Evolutionary conservation across 1,140 invertebrate species (phyloP).

Genomic region (Aricia agestis): DNA sequence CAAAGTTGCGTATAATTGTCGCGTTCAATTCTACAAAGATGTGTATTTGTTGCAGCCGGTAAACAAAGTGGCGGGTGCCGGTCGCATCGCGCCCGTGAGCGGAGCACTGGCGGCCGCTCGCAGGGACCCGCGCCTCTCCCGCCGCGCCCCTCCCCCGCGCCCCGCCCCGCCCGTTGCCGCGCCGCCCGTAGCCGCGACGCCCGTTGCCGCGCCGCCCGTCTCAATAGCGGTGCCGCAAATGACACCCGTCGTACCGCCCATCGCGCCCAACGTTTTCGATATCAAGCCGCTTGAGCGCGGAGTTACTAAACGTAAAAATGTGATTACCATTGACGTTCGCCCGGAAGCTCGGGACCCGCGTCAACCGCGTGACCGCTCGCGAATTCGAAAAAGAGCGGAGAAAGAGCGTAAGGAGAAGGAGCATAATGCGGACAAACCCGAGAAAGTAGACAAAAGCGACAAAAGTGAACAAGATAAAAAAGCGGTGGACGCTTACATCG

Average conservation of each 20-base stretch:
- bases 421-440: constrained; percentile 13
- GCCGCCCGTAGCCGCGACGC: constrained; percentile 20
- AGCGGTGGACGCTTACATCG: constrained; percentile 37
- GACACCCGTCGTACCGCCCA: constrained; percentile 41
- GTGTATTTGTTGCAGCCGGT: constrained; percentile 44
- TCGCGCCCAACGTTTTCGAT: constrained; percentile 48
- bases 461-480: constrained; percentile 20
- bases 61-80: constrained; percentile 44
- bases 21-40: too few relatives aligned
- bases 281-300: constrained; percentile 55
- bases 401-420: constrained; percentile 17
- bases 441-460: constrained; percentile 21
- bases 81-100: constrained; percentile 82
- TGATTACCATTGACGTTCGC: constrained; percentile 62
- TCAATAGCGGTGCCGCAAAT: constrained; percentile 29
- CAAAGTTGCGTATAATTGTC: too few relatives aligned
- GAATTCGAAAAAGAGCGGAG: constrained; percentile 17
- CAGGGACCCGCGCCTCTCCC: constrained; percentile 53
- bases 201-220: constrained; percentile 23
- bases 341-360: constrained; percentile 39
- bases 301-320: constrained; percentile 63
- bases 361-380: constrained; percentile 21
- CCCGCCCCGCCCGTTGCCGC: constrained; percentile 21
- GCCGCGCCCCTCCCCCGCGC: constrained; percentile 25
- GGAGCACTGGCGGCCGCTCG: constrained; percentile 77